Conservation (phyloP, 2,113 vertebrate species). For the Xenus cinereus region DNA sequence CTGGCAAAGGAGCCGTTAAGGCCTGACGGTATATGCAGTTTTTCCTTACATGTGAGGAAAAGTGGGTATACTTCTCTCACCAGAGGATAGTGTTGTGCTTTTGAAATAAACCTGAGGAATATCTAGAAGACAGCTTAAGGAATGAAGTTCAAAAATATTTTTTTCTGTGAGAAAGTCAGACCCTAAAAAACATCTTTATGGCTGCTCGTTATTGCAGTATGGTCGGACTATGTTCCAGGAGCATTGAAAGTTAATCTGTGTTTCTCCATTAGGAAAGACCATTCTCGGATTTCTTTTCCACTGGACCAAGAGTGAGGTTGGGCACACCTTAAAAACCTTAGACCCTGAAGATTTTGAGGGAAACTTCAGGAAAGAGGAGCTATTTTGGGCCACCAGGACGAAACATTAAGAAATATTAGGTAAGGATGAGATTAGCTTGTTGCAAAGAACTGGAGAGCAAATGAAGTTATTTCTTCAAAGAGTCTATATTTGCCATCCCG, state of each 20-base stretch:
- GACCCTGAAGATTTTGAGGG: background rate
- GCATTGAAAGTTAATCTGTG: background rate
- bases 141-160: background rate
- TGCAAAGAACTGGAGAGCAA: background rate
- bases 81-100: background rate
- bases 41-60: background rate
- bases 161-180: background rate
- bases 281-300: background rate
- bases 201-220: fast-evolving
- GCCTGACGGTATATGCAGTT: background rate
- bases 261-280: background rate
- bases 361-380: background rate
- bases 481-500: background rate
- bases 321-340: background rate
- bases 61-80: background rate
- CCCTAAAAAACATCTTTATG: background rate
- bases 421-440: background rate
- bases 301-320: background rate
- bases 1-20: background rate
- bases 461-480: background rate
- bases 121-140: background rate
- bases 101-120: background rate
- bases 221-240: background rate
- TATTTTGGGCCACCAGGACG: background rate
- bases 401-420: background rate